Conservation (phyloP, 1,140 invertebrate species). For the Trachelipus rathkii region DNA sequence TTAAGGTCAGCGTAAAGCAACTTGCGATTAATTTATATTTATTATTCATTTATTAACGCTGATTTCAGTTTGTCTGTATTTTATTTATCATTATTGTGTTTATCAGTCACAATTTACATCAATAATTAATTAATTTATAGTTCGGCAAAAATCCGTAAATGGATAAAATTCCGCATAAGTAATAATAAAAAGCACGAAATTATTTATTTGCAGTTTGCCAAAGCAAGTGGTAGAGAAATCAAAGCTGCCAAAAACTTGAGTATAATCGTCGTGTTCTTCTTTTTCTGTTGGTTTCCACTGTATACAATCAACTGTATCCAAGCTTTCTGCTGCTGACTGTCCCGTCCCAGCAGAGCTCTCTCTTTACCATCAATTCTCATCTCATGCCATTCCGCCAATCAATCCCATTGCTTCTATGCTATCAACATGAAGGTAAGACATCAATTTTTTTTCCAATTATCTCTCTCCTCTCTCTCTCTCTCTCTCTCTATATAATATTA, state of each 20-base stretch:
- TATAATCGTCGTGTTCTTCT: constrained; percentile 85
- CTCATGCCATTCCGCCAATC: constrained; percentile 78
- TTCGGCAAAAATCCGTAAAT: too few species aligned
- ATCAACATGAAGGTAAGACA: constrained; percentile 66
- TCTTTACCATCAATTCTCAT: constrained; percentile 81
- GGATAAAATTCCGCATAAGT: too few species aligned
- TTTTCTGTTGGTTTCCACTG: constrained; percentile 85
- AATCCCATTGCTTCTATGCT: constrained; percentile 87
- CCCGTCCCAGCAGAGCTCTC: constrained; percentile 62
- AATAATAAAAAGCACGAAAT: too few species aligned
- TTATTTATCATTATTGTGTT: too few species aligned
- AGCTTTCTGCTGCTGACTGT: constrained; percentile 68
- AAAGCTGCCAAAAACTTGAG: constrained; percentile 86
- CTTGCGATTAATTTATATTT: too few species aligned
- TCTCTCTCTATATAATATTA: too few species aligned
- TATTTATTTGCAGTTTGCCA: constrained; percentile 28
- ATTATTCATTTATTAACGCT: too few species aligned
- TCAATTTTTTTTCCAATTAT: background rate
- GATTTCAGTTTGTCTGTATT: too few species aligned
- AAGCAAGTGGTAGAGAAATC: constrained; percentile 64
- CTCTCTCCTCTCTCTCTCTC: too few species aligned
- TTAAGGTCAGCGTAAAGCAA: too few species aligned
- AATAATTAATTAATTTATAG: too few species aligned
- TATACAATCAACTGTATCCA: constrained; percentile 83
- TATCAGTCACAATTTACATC: too few species aligned